Base-by-base conservation (phyloP, 2,113 vertebrate species). In the Noturus placidus region DNA sequence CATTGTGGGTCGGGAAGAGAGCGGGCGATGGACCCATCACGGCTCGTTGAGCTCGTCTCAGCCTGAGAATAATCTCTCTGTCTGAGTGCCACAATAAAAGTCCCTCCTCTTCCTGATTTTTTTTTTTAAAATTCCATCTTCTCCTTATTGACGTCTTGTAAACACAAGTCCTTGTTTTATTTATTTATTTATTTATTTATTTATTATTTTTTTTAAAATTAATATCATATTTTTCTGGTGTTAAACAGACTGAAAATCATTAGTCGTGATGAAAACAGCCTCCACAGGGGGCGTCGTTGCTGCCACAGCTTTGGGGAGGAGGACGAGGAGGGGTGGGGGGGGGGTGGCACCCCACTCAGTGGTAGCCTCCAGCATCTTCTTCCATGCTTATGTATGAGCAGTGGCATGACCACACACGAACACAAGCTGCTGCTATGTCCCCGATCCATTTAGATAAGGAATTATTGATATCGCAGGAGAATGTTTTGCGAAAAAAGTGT, bases 61-160 rank as follows among this genome's bases (percentile, higher is more conserved):
- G 89, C 82, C 54, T 89, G 88, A 88, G 87, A 91, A 90, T 91
- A 87, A 89, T 91, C 90, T 70, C 69, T 88, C 81, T 85, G 85
- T 67, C 82, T 82, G 61, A 19, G 42, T 92, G 88, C 91, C 91
- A 91, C 83, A 92, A 89, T 92, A 93, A 93, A 70, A 92, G 88
- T 91, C 91, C 87, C 54, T 63, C 25, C 56, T 83, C 70, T 56
- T 74, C 56, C 22, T 70, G 52, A 46, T 77, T 72, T 46, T 83
- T 30, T 77, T 52, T 70, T 76, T 42, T 0, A 5, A 5, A 42
- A 76, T 38, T 42, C 81, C 22, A 5, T 80, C 76, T 35, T 65
- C n/a, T 35, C 33, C 52, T 67, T 80, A 79, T 72, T 86, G 83
- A 87, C 85, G 81, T 81, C 65, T 54, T 78, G 52, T 50, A 67